Evolutionary conservation across 2,888 invertebrate species (phyloP), one percentile per base, ranked within the genome.

Genomic region (Lasioglossum figueresi): DNA sequence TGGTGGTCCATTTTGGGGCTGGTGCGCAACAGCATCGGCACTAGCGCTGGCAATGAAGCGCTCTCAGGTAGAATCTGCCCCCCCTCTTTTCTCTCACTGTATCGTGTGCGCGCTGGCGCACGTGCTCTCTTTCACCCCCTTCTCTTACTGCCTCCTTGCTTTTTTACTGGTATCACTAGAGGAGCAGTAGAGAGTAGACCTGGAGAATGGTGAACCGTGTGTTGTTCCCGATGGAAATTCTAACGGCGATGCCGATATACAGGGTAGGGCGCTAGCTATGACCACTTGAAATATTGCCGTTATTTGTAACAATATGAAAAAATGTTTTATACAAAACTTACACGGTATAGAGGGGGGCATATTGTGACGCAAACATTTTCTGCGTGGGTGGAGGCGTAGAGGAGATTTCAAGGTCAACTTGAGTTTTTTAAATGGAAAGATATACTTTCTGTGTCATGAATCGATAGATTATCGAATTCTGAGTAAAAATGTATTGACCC

Each of bases 1-100:
- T 86, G 90, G 89, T 89, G 90, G 90, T 90, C 88, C 88, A 88
- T 88, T 88, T 88, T 88, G 82, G 88, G 84, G 76, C 80, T 86
- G 84, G 79, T 82, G 77, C 82, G 81, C 88, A 82, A 77, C 85
- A 88, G 82, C 88, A 84, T 79, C 82, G 72, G 82, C 73, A 79
- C 82, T 84, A 87, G 80, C 79, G 79, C 86, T 83, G 83, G 82
- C 83, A 78, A 84, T 84, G 84, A 76, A 70, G 79, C 83, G 82
- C 71, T 87, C 79, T 84, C 83, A 84, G 84, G 84, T 84, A 84
- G 84, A 79, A 83, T 79, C 84, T 79, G 68, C 63, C 71, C 84
- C 59, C 70, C 72, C 77, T 68, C n/a, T n/a, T n/a, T 52, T 82
- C 79, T 80, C 74, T 72, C 78, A 23, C 59, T 74, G 71, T 79